Percentiles rank a stretch among this genome's conserved stretches.
Evolutionary conservation across 2,113 vertebrate genomes (phyloP).

Genomic region (Orientallactaga bullata): DNA sequence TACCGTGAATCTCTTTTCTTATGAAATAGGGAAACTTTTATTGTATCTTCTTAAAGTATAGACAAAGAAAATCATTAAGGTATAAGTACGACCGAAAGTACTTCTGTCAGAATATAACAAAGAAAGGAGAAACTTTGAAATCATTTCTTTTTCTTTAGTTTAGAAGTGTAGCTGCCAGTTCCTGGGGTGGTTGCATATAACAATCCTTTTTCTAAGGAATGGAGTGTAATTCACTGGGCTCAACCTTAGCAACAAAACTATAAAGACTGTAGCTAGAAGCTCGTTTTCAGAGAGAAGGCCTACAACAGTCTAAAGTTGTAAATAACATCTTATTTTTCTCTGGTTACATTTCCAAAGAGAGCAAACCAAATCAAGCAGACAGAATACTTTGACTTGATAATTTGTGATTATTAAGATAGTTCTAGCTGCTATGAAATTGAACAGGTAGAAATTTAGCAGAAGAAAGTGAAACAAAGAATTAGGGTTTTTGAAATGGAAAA

Average conservation of each 20-base stretch:
- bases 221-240: neutral
- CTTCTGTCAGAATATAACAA: neutral
- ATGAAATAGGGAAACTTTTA: constrained; percentile 47
- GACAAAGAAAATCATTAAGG: neutral
- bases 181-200: neutral
- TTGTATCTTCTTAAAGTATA: constrained; percentile 6
- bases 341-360: neutral
- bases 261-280: neutral
- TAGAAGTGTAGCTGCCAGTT: neutral
- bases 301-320: neutral
- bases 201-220: neutral
- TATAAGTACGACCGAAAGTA: neutral
- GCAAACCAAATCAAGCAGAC: neutral
- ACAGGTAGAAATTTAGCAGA: neutral
- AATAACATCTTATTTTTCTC: neutral
- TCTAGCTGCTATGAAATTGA: neutral
- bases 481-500: neutral
- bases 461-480: neutral
- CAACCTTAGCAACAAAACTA: neutral
- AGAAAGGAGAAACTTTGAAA: neutral
- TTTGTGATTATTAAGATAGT: neutral
- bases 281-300: neutral
- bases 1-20: constrained; percentile 78
- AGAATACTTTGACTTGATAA: neutral
- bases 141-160: neutral